Conservation (phyloP, 2,888 invertebrate genomes). For the Saturnia pavonia region DNA sequence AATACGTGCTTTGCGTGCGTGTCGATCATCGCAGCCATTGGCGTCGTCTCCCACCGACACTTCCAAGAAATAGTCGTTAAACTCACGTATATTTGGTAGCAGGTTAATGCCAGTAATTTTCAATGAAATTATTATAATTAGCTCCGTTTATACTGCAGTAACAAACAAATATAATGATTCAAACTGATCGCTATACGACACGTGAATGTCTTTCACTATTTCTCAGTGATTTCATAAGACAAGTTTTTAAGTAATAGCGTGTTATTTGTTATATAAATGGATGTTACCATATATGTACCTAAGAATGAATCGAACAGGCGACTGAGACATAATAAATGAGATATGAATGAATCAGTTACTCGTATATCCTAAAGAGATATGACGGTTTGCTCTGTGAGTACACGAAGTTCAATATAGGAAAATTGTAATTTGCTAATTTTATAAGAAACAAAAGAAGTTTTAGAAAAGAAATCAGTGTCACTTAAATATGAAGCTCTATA, state of each 20-base stretch:
- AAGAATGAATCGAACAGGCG: too few species aligned
- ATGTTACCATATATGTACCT: too few species aligned
- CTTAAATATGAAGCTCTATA: too few species aligned
- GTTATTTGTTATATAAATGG: neutral
- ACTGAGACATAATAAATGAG: too few species aligned
- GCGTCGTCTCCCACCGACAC: slow-evolving; percentile 57
- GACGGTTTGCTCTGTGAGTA: too few species aligned
- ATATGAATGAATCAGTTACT: too few species aligned
- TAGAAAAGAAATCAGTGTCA: too few species aligned
- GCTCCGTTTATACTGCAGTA: slow-evolving; percentile 77
- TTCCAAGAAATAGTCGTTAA: slow-evolving; percentile 81
- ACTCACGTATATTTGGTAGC: slow-evolving; percentile 82
- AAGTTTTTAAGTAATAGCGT: neutral
- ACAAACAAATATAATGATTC: slow-evolving; percentile 80
- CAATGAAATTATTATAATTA: slow-evolving; percentile 80
- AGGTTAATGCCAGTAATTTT: slow-evolving; percentile 80
- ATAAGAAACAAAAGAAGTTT: too few species aligned
- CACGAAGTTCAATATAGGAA: too few species aligned
- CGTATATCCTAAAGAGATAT: too few species aligned
- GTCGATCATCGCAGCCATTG: slow-evolving; percentile 56
- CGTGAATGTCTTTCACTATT: slow-evolving; percentile 8
- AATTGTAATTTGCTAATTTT: too few species aligned
- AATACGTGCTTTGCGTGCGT: slow-evolving; percentile 57
- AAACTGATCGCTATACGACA: slow-evolving; percentile 49
- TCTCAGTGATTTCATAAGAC: slow-evolving; percentile 2